phyloP scores from a whole-genome alignment of 2,113 vertebrate species.

The Odocoileus hemionus region DNA sequence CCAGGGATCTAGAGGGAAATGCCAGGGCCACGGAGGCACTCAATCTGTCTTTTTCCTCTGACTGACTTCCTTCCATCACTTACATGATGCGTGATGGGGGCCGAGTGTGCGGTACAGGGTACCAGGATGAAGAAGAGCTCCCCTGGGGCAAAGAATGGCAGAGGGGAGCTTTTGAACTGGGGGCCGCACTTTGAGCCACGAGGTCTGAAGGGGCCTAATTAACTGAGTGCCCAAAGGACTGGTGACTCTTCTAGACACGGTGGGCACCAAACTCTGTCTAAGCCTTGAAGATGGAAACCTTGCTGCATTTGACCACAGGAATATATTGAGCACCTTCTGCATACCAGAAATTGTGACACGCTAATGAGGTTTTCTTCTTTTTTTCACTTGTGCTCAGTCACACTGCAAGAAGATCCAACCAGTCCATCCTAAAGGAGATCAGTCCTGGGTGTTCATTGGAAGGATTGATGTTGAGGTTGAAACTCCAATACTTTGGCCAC shows the following conservation, averaged over 20 bases:
- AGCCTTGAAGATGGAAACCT: rapidly evolving
- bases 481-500: no score
- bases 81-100: not conserved
- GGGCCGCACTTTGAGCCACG: not conserved
- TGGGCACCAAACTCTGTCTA: not conserved
- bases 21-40: constrained; percentile 82
- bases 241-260: not conserved
- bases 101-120: not conserved
- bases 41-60: constrained; percentile 81
- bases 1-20: constrained; percentile 85
- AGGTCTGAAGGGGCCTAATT: not conserved
- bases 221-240: not conserved
- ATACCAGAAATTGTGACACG: rapidly evolving
- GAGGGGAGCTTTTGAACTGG: not conserved
- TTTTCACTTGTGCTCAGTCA: no score
- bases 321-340: not conserved
- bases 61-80: constrained; percentile 76
- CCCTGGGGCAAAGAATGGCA: rapidly evolving
- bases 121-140: not conserved
- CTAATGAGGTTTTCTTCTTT: not conserved
- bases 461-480: no score
- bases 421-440: no score
- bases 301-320: not conserved
- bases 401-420: no score
- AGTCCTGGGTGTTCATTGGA: no score